phyloP scores from a whole-genome alignment of 1,140 invertebrate genomes.

The Drosophila simulans region DNA sequence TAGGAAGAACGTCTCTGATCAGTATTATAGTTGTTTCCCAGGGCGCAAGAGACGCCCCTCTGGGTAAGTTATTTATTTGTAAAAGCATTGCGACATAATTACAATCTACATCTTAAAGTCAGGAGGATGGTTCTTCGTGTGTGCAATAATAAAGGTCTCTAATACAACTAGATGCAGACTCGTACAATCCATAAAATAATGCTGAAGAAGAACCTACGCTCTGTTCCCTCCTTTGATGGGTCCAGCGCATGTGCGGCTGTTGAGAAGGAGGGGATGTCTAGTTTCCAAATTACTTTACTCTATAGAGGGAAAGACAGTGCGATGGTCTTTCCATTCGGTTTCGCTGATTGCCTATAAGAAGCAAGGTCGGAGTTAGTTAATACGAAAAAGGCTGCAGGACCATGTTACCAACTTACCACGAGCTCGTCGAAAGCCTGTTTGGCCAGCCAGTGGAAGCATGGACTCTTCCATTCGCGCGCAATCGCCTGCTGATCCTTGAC shows the following conservation, averaged over 20 bases:
- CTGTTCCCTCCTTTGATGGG: neutral
- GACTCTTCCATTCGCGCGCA: constrained; percentile 59
- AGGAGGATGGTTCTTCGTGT: constrained; percentile 3
- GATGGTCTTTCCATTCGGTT: constrained; percentile 63
- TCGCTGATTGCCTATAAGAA: constrained; percentile 60
- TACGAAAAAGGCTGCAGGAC: neutral
- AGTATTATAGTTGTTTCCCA: constrained; percentile 1
- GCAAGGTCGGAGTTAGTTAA: constrained; percentile 49
- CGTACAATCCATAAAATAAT: constrained; percentile 25
- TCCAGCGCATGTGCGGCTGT: constrained; percentile 1
- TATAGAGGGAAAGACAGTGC: constrained; percentile 9
- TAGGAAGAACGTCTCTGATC: constrained; percentile 14
- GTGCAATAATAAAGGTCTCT: constrained; percentile 19
- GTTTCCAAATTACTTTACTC: constrained; percentile 12
- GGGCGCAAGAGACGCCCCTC: neutral
- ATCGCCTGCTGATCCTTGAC: constrained; percentile 54
- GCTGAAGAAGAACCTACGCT: constrained; percentile 19
- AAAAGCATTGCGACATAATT: constrained; percentile 32
- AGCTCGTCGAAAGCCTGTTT: constrained; percentile 68
- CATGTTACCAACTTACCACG: constrained; percentile 31
- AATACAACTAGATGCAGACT: constrained; percentile 22
- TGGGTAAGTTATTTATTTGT: constrained; percentile 20
- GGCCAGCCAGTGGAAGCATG: constrained; percentile 66
- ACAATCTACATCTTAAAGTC: constrained; percentile 24
- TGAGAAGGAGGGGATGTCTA: constrained; percentile 3